Evolutionary conservation across 2,888 invertebrate species (phyloP), one percentile per base, ranked within the genome.

Genomic region (Reticulitermes lucifugus): DNA sequence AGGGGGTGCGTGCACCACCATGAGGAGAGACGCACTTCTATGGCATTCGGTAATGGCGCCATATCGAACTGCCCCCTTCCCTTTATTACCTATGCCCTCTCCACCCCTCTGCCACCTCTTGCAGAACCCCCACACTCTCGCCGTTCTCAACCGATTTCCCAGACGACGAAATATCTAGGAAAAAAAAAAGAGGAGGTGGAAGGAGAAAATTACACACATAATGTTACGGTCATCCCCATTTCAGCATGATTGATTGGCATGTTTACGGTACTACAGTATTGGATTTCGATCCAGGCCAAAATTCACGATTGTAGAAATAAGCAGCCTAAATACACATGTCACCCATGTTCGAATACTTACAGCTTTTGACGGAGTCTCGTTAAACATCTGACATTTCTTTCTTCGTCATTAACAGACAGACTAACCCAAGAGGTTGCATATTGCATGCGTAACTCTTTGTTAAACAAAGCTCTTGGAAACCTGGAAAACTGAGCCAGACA

Each of bases 1-100:
- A 18, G 21, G 60, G 60, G 7, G 43, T 75, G 75, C 75, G 75
- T 77, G 46, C 46, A 77, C 21, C 35, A 73, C 12, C 22, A 43
- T 46, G 43, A n/a, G 77, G 22, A 51, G 22, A 77, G 77, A 77
- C 41, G 77, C 43, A 77, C 46, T 77, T 46, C 77, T 77, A 77
- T 77, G 77, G 77, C 46, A 77, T 46, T 77, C 25, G 43, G 22
- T 77, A 77, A 77, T 77, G 77, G 77, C 46, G 77, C 77, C 46
- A 77, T 43, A 46, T 46, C 77, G 41, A 77, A 77, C 77, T 43
- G n/a, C 41, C 77, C 77, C 73, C 73, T 65, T 65, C 25, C 65
- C 65, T 65, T 65, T n/a, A 65, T 65, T 65, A 65, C 65, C 65
- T n/a, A 65, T 65, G 65, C 65, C 12, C 65, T 25, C 65, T 65